phyloP scores from a whole-genome alignment of 2,113 vertebrate species.

The Girardinichthys multiradiatus region DNA sequence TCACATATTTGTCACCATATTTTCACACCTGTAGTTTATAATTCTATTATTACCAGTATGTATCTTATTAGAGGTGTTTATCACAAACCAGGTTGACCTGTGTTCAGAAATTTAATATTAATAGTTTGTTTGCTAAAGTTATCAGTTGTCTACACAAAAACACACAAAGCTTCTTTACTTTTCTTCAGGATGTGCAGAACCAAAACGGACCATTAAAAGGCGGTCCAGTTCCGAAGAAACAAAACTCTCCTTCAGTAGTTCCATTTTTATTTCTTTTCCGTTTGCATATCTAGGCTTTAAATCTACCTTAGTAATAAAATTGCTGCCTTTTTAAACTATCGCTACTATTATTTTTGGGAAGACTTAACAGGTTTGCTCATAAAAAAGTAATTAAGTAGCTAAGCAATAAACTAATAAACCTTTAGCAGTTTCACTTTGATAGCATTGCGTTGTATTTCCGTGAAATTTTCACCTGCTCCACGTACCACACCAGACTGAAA shows the following conservation, averaged over 20 bases:
- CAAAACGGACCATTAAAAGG: no score
- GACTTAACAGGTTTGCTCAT: background rate
- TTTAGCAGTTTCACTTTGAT: background rate
- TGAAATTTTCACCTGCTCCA: background rate
- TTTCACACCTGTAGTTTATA: background rate
- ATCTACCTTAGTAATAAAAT: background rate
- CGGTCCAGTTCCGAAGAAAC: background rate
- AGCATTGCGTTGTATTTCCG: background rate
- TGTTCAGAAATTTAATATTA: no score
- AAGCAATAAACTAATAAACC: background rate
- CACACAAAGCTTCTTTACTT: no score
- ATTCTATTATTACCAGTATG: background rate
- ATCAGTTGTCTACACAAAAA: no score
- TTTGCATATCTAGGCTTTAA: background rate
- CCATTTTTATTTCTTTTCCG: background rate
- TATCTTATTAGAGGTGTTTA: background rate
- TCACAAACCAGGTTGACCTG: no score
- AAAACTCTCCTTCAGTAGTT: background rate
- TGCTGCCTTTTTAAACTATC: background rate
- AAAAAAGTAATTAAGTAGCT: background rate
- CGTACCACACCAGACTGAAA: background rate
- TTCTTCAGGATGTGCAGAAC: no score
- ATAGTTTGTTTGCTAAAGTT: no score
- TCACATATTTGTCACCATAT: constrained; percentile 6
- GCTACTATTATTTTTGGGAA: background rate